Base-by-base conservation (phyloP, 1,140 invertebrate species). In the Listronotus oregonensis region DNA sequence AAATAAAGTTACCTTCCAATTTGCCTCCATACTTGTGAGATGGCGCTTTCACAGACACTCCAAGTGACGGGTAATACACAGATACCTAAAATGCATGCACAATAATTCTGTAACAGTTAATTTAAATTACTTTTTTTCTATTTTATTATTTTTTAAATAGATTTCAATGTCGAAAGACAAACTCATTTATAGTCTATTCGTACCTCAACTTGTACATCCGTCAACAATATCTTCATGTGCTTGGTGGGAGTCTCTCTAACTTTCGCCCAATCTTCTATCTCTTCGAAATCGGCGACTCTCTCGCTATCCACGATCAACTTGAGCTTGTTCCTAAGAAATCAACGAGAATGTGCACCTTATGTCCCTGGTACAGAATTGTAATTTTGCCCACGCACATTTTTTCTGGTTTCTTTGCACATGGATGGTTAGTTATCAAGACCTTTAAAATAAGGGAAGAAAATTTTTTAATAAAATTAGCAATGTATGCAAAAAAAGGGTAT, bases 11-110 rank as follows among this genome's bases (percentile, higher is more conserved):
- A 40, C 92, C 92, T 78, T 92, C 89, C 32, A 89, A 86, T 54
- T 85, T 85, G 60, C 86, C 86, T 11, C 82, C 84, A 76, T 92
- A 93, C 17, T 87, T 80, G 47, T 86, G 85, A 0, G 91, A 92
- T 0, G 92, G 90, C 3, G 86, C 81, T 58, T 81, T 84, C 1
- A 93, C 78, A 0, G 71, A 75, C 8, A 76, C 75, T 9, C 74
- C 78, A 15, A 79, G 55, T 10, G 74, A 72, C 27, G 76, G 75
- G 62, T 71, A 78, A 51, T 75, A 75, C 17, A 78, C 70, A 12
- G 70, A 72, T 46, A 87, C 79, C 77, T 86, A 81, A 9, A 63
- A 63, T 12, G 34, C 12, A 46, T 17, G n/a, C 34, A 57, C 0
- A 85, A 9, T 15, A 10, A 0, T n/a, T 63, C n/a, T 79, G 37